phyloP scores from a whole-genome alignment of 2,113 vertebrate genomes.

The Campylomormyrus numenius region DNA sequence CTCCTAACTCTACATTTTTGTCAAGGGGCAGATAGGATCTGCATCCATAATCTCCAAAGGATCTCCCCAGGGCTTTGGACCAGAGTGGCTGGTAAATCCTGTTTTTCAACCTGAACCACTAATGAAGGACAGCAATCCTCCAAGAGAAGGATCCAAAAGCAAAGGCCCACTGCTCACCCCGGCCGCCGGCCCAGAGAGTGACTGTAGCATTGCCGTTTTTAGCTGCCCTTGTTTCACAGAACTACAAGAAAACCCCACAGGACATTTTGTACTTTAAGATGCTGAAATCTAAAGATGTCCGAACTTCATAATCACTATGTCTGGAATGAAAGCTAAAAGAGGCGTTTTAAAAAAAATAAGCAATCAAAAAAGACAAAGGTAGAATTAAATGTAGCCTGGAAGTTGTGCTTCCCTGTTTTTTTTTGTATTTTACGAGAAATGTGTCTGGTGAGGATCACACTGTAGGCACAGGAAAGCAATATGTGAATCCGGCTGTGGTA shows the following conservation, averaged over 20 bases:
- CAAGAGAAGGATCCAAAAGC: too few relatives aligned
- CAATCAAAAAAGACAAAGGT: neutral
- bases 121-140: neutral
- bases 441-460: neutral
- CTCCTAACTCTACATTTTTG: neutral
- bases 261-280: neutral
- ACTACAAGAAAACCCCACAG: neutral
- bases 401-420: neutral
- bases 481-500: neutral
- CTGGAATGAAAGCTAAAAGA: neutral
- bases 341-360: neutral
- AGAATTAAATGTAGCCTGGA: neutral
- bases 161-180: neutral
- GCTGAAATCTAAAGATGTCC: neutral
- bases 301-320: neutral
- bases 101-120: neutral
- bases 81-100: neutral
- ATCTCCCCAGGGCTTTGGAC: neutral
- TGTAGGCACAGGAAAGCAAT: slow-evolving; percentile 1
- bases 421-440: neutral
- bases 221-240: neutral
- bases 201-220: neutral
- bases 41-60: neutral
- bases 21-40: neutral
- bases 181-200: neutral